Percentiles rank a stretch among this genome's conserved stretches.
Evolutionary conservation across 2,797 vertebrate genomes (phyloP).

Genomic region (Euthynnus affinis): DNA sequence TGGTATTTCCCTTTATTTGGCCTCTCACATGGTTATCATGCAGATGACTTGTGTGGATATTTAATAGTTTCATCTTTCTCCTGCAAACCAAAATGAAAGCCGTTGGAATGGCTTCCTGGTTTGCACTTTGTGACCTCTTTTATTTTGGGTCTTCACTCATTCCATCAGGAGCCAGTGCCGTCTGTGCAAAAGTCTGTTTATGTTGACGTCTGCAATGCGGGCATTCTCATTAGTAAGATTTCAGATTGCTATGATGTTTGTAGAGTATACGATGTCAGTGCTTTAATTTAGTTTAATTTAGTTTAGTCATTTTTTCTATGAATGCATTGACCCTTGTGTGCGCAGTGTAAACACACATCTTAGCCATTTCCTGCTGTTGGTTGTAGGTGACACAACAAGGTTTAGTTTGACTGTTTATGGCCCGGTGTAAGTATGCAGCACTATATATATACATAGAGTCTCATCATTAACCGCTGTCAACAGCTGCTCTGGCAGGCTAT

Average conservation of each 20-base stretch:
- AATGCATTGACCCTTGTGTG: background rate
- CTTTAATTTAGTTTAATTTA: constrained; percentile 10
- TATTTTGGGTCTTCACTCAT: constrained; percentile 30
- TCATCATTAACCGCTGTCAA: constrained; percentile 77
- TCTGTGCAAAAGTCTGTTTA: constrained; percentile 44
- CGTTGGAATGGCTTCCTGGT: background rate
- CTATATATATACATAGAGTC: constrained; percentile 66
- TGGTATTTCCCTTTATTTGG: background rate
- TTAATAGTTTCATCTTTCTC: background rate
- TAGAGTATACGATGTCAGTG: constrained; percentile 6
- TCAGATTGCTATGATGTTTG: constrained; percentile 20
- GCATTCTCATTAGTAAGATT: background rate
- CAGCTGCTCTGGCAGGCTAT: constrained; percentile 73
- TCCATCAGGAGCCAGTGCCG: constrained; percentile 14
- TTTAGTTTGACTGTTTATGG: constrained; percentile 76
- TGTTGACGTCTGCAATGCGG: constrained; percentile 47
- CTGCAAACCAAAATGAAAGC: background rate
- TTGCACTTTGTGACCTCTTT: constrained; percentile 13
- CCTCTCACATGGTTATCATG: background rate
- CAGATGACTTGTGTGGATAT: background rate
- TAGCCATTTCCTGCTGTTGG: constrained; percentile 17
- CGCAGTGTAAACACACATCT: constrained; percentile 29
- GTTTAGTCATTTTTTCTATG: too few species aligned
- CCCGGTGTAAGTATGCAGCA: constrained; percentile 16
- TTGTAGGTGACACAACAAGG: constrained; percentile 50